These are phyloP conservation scores for Tenrec ecaudatus DNA, from an alignment of 2,113 vertebrate species.

Conservation along the genomic window DNA sequence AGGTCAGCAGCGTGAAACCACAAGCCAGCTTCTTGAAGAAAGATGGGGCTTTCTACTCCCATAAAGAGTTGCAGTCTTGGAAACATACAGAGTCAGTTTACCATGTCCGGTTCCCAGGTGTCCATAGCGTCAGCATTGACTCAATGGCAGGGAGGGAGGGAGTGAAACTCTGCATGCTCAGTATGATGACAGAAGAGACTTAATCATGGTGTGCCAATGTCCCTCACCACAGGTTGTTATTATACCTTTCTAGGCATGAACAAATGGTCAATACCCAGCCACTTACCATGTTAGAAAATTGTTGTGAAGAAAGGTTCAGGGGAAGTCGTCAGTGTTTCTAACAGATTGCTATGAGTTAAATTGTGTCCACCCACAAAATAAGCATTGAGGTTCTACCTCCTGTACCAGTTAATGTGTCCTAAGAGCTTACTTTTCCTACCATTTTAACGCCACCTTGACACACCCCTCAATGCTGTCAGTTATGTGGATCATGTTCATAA, in stretches of 20 bases:
- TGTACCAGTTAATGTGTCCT: background rate
- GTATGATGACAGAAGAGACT: background rate
- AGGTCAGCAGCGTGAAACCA: too few relatives aligned
- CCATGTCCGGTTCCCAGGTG: too few relatives aligned
- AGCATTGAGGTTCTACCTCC: background rate
- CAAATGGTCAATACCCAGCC: too few relatives aligned
- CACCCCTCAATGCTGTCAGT: background rate
- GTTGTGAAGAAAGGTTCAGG: background rate
- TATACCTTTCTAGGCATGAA: background rate
- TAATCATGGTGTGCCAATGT: background rate
- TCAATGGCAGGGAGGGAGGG: too few relatives aligned
- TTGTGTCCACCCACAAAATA: background rate
- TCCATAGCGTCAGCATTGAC: too few relatives aligned
- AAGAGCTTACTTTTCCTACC: background rate
- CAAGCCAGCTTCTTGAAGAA: too few relatives aligned
- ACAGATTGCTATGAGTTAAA: background rate
- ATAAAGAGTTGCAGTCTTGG: too few relatives aligned
- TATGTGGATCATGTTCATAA: background rate
- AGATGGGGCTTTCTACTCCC: too few relatives aligned
- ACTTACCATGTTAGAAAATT: background rate
- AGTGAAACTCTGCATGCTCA: background rate
- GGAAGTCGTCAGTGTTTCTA: background rate
- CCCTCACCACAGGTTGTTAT: background rate
- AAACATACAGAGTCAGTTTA: too few relatives aligned
- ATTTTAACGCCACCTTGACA: background rate